A percentile compares a stretch with the other conserved stretches of the same genome.
Evolutionary conservation across 1,140 invertebrate species (phyloP).

Genomic region (Lepidurus couesii): DNA sequence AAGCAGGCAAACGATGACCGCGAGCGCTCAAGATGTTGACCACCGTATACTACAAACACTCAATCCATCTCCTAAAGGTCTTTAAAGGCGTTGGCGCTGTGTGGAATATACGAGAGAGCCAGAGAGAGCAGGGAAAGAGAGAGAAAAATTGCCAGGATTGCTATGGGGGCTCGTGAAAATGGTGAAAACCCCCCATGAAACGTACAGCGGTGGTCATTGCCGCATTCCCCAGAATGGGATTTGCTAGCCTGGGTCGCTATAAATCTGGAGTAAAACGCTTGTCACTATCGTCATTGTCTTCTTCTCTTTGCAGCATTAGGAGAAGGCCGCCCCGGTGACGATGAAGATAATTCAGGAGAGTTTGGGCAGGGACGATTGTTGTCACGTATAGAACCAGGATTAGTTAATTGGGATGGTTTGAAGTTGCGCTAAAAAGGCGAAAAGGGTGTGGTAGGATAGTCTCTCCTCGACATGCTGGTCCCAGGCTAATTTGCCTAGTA

Average conservation of each 20-base stretch:
- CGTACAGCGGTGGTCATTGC: background rate
- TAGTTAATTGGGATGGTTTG: conserved; percentile 22
- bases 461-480: background rate
- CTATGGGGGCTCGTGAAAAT: background rate
- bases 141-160: background rate
- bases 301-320: background rate
- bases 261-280: background rate
- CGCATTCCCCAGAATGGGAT: background rate
- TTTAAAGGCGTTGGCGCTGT: background rate
- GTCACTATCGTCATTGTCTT: background rate
- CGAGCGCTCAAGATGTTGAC: background rate
- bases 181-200: background rate
- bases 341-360: background rate
- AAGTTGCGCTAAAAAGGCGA: background rate
- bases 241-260: background rate
- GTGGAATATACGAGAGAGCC: background rate
- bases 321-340: background rate
- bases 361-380: background rate
- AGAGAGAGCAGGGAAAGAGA: background rate
- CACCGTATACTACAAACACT: background rate
- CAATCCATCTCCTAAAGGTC: background rate
- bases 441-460: background rate
- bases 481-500: conserved; percentile 14
- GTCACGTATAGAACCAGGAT: background rate
- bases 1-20: no score